A percentile compares a stretch with the other conserved stretches of the same genome.
Evolutionary conservation across 1,140 invertebrate genomes (phyloP).

Genomic region (Drosophila trapezifrons): DNA sequence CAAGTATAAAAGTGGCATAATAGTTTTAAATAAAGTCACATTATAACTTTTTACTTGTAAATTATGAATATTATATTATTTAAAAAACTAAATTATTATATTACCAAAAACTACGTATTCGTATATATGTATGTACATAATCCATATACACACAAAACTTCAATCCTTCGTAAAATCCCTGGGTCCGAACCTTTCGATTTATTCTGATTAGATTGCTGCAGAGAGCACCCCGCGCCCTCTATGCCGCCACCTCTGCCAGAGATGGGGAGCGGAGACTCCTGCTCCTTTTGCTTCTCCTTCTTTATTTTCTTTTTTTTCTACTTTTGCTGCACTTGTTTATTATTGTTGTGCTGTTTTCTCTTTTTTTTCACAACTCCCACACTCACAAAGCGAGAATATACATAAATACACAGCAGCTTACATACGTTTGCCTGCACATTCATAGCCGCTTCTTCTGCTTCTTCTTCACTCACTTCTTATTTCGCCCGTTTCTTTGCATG

Average conservation of each 20-base stretch:
- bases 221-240: background rate
- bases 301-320: constrained; percentile 32
- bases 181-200: background rate
- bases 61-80: no score
- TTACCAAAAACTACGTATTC: background rate
- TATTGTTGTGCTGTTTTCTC: constrained; percentile 29
- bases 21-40: no score
- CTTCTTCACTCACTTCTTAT: constrained; percentile 38
- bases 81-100: background rate
- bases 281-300: constrained; percentile 36
- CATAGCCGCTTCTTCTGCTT: constrained; percentile 40
- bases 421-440: constrained; percentile 49
- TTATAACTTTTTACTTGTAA: no score
- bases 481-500: constrained; percentile 47
- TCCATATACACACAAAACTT: no score
- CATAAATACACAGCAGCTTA: constrained; percentile 10
- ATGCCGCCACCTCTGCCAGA: constrained; percentile 17
- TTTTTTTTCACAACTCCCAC: constrained; percentile 24
- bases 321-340: constrained; percentile 54
- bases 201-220: constrained; percentile 5
- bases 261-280: constrained; percentile 26
- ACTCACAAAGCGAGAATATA: constrained; percentile 8
- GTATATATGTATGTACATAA: background rate
- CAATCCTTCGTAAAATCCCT: background rate
- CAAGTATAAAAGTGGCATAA: background rate